phyloP scores from a whole-genome alignment of 1,140 invertebrate genomes.

The Drosophila pallidifrons region DNA sequence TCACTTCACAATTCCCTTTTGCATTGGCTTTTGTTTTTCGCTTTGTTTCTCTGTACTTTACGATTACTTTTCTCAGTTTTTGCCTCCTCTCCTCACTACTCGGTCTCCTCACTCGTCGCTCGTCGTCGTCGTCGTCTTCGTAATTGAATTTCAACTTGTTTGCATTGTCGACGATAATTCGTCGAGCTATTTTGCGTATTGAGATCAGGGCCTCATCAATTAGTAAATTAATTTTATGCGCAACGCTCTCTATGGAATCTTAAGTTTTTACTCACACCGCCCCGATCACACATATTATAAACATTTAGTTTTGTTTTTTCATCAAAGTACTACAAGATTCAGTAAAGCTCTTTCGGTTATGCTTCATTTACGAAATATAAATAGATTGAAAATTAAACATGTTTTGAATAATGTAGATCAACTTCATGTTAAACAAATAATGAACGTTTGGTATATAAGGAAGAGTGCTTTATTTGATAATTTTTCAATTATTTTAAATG shows the following conservation, averaged over 20 bases:
- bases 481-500: too few species aligned
- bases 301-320: conserved; percentile 9
- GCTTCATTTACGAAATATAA: too few species aligned
- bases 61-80: conserved; percentile 71
- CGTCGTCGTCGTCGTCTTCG: conserved; percentile 58
- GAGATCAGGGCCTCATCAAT: conserved; percentile 85
- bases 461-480: too few species aligned
- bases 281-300: conserved; percentile 9
- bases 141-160: conserved; percentile 85
- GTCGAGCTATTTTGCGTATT: conserved; percentile 85
- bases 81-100: background rate
- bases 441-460: too few species aligned
- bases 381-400: too few species aligned
- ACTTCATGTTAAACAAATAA: background rate
- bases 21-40: conserved; percentile 63
- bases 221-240: conserved; percentile 85
- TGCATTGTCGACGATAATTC: conserved; percentile 83
- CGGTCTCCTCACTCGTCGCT: background rate
- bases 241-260: conserved; percentile 71
- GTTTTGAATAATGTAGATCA: too few species aligned
- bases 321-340: background rate
- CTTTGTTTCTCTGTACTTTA: conserved; percentile 72
- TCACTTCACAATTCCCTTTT: conserved; percentile 59
- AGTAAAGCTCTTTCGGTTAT: too few species aligned
- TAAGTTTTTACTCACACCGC: conserved; percentile 41